Base-by-base conservation (phyloP, 1,140 invertebrate genomes). In the Drosophila oshimai region DNA sequence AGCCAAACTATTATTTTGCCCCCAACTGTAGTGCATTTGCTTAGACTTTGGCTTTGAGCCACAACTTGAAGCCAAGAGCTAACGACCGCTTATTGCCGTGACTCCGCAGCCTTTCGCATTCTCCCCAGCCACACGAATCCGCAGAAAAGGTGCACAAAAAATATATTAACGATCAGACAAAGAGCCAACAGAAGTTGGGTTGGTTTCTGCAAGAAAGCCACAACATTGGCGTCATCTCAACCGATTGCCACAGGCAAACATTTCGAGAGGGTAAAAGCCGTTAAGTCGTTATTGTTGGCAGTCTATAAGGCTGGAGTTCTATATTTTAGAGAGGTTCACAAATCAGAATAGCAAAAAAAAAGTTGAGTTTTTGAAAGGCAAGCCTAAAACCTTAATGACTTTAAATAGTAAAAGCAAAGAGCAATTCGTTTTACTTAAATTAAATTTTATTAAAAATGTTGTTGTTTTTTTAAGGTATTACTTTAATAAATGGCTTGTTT, bases 21-120 rank as follows among this genome's bases (percentile, higher is more conserved):
- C 53, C 6, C 37, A 26, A 18, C 20, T 72, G 31, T 54, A 24
- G 18, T 70, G 62, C 58, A 57, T 75, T 75, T 22, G 37, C 29
- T 58, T 67, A 26, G 61, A 65, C 58, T 65, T 34, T 26, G 61
- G 58, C 58, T 24, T 1, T 20, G 57, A 76, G 73, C 74, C 60
- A 47, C 42, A 29, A 20, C 26, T 58, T 22, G 20, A 44, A 44
- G 51, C 42, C 50, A 70, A 70, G 72, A 70, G 76, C 57, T 75
- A 79, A 80, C 76, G 76, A 80, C 76, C 76, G 71, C 71, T 51
- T 39, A 54, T 37, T 70, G 76, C 55, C 76, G 58, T 78, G 75
- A 78, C 75, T 78, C 58, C 69, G 34, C 68, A 58, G 51, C 44
- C 55, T 55, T 61, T 58, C 45, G 28, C 50, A 54, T 58, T 64